Percentiles rank a stretch among this genome's conserved stretches.
Conservation (phyloP, 2,113 vertebrate species). For the Lophura nycthemera region DNA sequence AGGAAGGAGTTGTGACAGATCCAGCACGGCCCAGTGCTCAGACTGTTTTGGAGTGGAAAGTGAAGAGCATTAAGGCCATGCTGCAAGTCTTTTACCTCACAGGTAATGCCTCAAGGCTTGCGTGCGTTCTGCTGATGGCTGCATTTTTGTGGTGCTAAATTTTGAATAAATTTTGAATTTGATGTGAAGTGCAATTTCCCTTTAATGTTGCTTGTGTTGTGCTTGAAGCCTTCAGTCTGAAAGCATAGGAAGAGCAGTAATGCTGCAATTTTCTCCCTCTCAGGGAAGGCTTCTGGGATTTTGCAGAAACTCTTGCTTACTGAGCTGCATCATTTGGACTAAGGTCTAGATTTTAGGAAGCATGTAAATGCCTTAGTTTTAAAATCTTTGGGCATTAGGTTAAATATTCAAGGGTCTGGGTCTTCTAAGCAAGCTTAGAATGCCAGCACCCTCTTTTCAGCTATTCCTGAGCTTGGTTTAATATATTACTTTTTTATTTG, state of each 20-base stretch:
- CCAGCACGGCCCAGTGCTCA: background rate
- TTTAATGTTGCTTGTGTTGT: fast-evolving
- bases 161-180: background rate
- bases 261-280: background rate
- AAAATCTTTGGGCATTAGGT: background rate
- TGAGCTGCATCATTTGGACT: background rate
- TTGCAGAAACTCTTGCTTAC: background rate
- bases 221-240: background rate
- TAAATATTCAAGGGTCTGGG: background rate
- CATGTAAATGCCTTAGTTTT: fast-evolving
- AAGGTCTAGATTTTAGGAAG: background rate
- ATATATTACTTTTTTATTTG: too few relatives aligned
- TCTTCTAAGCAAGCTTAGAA: background rate
- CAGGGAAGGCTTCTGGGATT: background rate
- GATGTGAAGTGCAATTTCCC: background rate
- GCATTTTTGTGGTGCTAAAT: fast-evolving
- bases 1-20: background rate
- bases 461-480: background rate
- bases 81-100: constrained; percentile 71
- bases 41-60: constrained; percentile 41
- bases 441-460: background rate
- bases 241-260: background rate
- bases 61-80: background rate
- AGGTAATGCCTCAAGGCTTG: constrained; percentile 9
- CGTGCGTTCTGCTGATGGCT: fast-evolving